phyloP scores from a whole-genome alignment of 1,140 invertebrate genomes.

The Pseudoatta argentina region DNA sequence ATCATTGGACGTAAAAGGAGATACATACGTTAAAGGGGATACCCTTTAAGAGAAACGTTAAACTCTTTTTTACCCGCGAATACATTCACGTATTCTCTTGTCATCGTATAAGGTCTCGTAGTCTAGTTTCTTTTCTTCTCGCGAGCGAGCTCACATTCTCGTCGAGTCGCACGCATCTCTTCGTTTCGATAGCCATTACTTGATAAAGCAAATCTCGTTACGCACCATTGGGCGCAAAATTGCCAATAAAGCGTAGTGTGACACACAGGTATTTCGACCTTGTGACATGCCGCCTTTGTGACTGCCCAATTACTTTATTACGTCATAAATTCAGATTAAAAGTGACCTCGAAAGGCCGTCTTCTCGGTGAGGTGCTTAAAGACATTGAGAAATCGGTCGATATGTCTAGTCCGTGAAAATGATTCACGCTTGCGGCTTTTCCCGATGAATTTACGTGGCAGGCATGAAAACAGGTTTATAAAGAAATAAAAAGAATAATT shows the following conservation, averaged over 20 bases:
- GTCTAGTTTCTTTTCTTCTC: constrained; percentile 12
- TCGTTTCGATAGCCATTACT: constrained; percentile 32
- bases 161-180: constrained; percentile 1
- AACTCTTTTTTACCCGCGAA: not conserved
- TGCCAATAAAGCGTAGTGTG: constrained; percentile 45
- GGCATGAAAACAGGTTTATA: not conserved
- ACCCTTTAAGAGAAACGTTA: not conserved
- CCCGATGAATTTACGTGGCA: not conserved
- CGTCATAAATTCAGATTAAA: constrained; percentile 48
- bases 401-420: constrained; percentile 20
- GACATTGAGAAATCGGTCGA: constrained; percentile 19
- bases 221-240: constrained; percentile 58
- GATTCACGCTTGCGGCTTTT: constrained; percentile 33
- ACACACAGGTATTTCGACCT: constrained; percentile 63
- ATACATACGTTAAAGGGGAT: not conserved
- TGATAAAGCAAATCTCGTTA: constrained; percentile 58
- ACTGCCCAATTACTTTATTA: constrained; percentile 58
- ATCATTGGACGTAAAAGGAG: not conserved
- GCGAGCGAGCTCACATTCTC: not conserved
- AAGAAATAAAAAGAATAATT: not conserved
- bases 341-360: constrained; percentile 62
- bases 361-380: not conserved
- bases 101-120: not conserved
- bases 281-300: constrained; percentile 51
- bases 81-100: constrained; percentile 23